phyloP scores from a whole-genome alignment of 1,140 invertebrate genomes.

The Coenobita brevimanus region DNA sequence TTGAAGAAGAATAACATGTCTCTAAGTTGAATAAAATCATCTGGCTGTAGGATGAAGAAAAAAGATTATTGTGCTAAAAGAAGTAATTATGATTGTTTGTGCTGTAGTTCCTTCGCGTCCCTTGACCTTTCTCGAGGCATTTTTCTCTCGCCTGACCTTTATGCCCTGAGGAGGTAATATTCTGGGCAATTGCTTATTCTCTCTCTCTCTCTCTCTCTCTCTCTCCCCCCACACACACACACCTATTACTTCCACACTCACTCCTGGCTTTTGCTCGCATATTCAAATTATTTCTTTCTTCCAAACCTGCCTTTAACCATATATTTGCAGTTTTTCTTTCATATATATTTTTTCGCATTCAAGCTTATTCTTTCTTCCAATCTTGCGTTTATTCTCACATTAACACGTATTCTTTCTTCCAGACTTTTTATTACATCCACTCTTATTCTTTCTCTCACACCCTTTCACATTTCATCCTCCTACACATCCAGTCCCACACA shows the following conservation, averaged over 20 bases:
- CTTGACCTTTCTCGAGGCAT: too few relatives aligned
- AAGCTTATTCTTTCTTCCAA: not conserved
- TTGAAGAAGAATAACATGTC: too few relatives aligned
- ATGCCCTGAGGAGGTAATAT: too few relatives aligned
- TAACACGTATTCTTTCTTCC: not conserved
- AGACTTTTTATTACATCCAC: not conserved
- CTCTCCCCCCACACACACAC: not conserved
- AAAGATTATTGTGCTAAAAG: too few relatives aligned
- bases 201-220: too few relatives aligned
- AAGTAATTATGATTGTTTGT: too few relatives aligned
- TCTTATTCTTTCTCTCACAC: not conserved
- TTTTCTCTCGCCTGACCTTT: too few relatives aligned
- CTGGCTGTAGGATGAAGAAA: too few relatives aligned
- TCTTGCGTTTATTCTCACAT: not conserved
- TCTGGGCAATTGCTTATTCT: too few relatives aligned
- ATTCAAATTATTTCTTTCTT: not conserved
- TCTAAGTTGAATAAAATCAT: too few relatives aligned
- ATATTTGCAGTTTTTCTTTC: not conserved
- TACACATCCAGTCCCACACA: not conserved
- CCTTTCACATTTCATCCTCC: not conserved
- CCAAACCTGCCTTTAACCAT: not conserved
- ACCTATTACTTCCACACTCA: not conserved
- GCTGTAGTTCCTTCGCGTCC: too few relatives aligned
- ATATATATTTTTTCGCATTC: not conserved
- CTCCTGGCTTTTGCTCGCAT: not conserved